Evolutionary conservation across 2,113 vertebrate species (phyloP).

Genomic region (Equus przewalskii): DNA sequence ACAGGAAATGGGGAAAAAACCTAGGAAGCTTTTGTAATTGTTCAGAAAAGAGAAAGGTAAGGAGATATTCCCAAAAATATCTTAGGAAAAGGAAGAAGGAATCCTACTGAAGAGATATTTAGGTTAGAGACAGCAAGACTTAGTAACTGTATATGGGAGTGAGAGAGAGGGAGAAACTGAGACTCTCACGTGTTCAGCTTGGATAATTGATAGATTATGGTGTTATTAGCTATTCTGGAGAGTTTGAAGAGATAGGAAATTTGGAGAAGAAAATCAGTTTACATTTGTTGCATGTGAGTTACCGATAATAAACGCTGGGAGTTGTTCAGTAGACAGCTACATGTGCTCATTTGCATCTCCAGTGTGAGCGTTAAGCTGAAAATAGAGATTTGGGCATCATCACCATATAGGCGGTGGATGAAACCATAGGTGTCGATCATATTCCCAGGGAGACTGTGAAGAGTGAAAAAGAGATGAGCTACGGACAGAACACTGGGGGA

Average conservation of each 20-base stretch:
- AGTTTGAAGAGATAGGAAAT: neutral
- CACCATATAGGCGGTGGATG: neutral
- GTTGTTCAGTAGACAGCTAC: neutral
- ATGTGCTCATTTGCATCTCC: neutral
- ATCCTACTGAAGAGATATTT: neutral
- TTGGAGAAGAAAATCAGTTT: neutral
- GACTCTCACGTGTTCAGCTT: neutral
- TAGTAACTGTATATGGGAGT: neutral
- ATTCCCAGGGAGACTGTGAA: neutral
- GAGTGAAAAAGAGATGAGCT: neutral
- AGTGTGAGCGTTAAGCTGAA: neutral
- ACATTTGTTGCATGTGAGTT: neutral
- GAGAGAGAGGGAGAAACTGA: neutral
- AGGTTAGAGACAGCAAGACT: neutral
- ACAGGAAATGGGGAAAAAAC: neutral
- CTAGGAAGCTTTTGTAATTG: neutral
- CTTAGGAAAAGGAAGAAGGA: neutral
- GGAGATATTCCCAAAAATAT: neutral
- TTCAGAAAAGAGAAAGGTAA: neutral
- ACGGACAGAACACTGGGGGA: neutral
- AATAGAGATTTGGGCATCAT: slow-evolving; percentile 22
- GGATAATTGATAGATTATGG: neutral
- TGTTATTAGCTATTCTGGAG: neutral
- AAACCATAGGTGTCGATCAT: slow-evolving; percentile 33
- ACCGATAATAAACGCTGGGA: neutral